Percentiles rank a stretch among this genome's conserved stretches.
These are phyloP conservation scores for Phortica magna DNA, from an alignment of 2,888 invertebrate species.

Conservation along the genomic window DNA sequence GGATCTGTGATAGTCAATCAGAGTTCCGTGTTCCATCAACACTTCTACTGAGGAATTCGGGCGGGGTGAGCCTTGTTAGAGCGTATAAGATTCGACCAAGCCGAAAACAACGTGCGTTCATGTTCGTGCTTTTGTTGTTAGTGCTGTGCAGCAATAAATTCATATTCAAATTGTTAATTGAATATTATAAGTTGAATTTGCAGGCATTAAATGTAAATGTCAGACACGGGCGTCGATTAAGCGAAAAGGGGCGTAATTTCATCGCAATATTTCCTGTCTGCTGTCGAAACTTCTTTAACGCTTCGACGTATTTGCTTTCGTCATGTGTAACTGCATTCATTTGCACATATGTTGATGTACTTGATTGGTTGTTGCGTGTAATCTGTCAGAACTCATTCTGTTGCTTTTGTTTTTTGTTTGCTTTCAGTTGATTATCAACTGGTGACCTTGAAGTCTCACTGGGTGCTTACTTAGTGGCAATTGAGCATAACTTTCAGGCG, in stretches of 20 bases:
- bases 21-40: too few species aligned
- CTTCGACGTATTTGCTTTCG: not conserved
- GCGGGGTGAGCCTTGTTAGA: too few species aligned
- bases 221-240: conserved; percentile 7
- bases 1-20: too few species aligned
- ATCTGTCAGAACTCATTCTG: too few species aligned
- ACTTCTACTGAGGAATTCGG: too few species aligned
- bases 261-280: not conserved
- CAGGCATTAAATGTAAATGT: conserved; percentile 66
- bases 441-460: too few species aligned
- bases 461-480: too few species aligned
- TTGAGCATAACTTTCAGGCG: too few species aligned
- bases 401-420: too few species aligned
- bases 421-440: too few species aligned
- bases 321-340: not conserved
- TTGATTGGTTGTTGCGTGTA: too few species aligned
- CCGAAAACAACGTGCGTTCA: conserved; percentile 45
- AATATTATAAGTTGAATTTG: conserved; percentile 74
- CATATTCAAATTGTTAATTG: conserved; percentile 76
- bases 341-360: not conserved
- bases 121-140: conserved; percentile 18
- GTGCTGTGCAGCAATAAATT: conserved; percentile 61
- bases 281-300: not conserved
- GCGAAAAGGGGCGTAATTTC: conserved; percentile 4
- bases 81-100: conserved; percentile 50